phyloP scores from a whole-genome alignment of 2,113 vertebrate genomes.

The Pandion haliaetus region DNA sequence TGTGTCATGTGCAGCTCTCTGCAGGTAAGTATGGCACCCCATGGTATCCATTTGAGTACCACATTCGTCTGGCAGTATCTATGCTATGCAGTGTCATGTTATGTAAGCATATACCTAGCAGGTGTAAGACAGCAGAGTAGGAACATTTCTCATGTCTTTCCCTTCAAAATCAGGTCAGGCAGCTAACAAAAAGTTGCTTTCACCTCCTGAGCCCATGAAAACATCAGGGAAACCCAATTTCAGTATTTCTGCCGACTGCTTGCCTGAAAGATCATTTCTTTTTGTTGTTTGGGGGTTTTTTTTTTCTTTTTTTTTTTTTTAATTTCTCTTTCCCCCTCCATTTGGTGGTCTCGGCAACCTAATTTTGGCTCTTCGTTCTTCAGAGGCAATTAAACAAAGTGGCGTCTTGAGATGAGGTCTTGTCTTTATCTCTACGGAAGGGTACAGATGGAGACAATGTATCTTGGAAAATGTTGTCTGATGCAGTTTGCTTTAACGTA shows the following conservation, averaged over 20 bases:
- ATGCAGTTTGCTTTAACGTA: neutral
- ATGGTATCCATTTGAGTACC: neutral
- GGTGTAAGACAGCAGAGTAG: neutral
- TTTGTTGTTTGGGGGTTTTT: no score
- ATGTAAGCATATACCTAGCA: neutral
- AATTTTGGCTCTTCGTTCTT: neutral
- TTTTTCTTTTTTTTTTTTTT: neutral
- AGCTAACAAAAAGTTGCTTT: neutral
- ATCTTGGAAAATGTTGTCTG: neutral
- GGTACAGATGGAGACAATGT: neutral
- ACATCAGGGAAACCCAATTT: neutral
- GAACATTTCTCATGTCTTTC: neutral
- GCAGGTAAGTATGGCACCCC: neutral
- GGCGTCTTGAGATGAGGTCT: neutral
- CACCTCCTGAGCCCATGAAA: neutral
- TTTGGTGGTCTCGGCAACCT: neutral
- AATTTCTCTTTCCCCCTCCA: neutral
- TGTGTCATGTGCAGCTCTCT: neutral
- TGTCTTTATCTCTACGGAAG: neutral
- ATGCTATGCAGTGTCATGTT: rapidly evolving
- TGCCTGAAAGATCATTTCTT: neutral
- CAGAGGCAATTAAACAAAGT: constrained; percentile 9
- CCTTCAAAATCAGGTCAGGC: neutral
- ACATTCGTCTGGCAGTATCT: neutral
- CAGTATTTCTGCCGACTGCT: neutral